These are phyloP conservation scores for Anolis sagrei DNA, from an alignment of 2,113 vertebrate species.

Conservation along the genomic window DNA sequence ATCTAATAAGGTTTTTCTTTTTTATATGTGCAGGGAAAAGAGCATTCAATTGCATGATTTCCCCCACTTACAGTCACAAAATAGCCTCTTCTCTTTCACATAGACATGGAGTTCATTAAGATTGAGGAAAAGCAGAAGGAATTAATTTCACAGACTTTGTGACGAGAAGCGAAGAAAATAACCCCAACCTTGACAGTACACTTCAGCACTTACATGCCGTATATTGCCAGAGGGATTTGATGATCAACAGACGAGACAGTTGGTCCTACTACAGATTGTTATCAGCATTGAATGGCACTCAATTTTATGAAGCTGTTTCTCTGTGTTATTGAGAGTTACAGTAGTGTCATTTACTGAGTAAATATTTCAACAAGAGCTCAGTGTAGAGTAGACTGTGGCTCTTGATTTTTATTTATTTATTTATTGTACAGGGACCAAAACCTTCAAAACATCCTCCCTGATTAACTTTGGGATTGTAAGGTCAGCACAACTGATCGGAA, in stretches of 20 bases:
- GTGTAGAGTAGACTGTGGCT: constrained; percentile 19
- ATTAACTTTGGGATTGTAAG: neutral
- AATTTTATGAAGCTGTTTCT: constrained; percentile 52
- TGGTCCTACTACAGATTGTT: constrained; percentile 40
- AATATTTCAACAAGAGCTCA: constrained; percentile 13
- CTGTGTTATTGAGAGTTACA: constrained; percentile 35
- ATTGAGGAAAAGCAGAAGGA: constrained; percentile 14
- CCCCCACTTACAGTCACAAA: neutral
- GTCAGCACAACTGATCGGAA: neutral
- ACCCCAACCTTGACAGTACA: constrained; percentile 22
- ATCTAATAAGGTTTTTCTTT: neutral
- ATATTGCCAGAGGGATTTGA: constrained; percentile 32
- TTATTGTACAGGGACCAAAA: neutral
- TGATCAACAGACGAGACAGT: constrained; percentile 53
- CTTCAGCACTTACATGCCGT: neutral
- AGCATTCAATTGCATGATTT: neutral
- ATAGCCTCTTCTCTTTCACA: neutral
- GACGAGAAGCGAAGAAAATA: neutral
- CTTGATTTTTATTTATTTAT: too few species aligned
- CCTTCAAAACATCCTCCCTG: constrained; percentile 16
- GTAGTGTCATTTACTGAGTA: constrained; percentile 47
- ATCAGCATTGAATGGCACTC: constrained; percentile 42
- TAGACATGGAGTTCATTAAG: constrained; percentile 5
- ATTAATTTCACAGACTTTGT: constrained; percentile 30
- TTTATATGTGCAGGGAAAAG: neutral